Base-by-base conservation (phyloP, 2,797 vertebrate genomes). In the Lutjanus campechanus region DNA sequence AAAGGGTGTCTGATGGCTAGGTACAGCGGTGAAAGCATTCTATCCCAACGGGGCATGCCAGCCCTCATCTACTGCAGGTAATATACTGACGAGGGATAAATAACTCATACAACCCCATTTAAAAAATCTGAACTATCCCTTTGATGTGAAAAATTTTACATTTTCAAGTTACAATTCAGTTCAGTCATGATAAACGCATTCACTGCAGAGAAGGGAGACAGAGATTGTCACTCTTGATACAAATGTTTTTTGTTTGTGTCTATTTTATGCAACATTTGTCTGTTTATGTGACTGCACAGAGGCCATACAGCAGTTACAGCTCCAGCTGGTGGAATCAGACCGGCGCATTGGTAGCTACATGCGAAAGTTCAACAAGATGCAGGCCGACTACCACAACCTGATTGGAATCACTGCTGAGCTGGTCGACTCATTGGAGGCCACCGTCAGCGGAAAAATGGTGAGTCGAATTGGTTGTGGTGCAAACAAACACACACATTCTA, bases 371-470 rank as follows among this genome's bases (percentile, higher is more conserved):
- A 96, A 94, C 77, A 97, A 96, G 90, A 95, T 97, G 91, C 96
- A 97, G 86, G 92, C 91, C 0, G 97, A 98, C 87, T 97, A 99
- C 90, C 96, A 95, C 91, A 98, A 96, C 79, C 95, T 99, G 82
- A 97, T 98, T 7, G 97, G 96, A 0, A 94, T 99, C 91, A 96
- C 97, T 0, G 97, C 98, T 3, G 98, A 99, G 84, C 96, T 99
- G 79, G 97, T 99, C 16, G 98, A 99, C 86, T 97, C 97, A 0
- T 93, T 99, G 59, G 97, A 98, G 86, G 97, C 97, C 82, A 97
- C 97, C 0, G 93, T 98, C 90, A 97, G 93, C 4, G 98, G 98
- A 87, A 98, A 97, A 92, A 97, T 97, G 98, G 98, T 99, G 94
- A 93, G 95, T 58, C 46, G 8, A 40, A 55, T 50, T 59, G 43